phyloP scores from a whole-genome alignment of 1,140 invertebrate genomes.

The Hyphantria cunea region DNA sequence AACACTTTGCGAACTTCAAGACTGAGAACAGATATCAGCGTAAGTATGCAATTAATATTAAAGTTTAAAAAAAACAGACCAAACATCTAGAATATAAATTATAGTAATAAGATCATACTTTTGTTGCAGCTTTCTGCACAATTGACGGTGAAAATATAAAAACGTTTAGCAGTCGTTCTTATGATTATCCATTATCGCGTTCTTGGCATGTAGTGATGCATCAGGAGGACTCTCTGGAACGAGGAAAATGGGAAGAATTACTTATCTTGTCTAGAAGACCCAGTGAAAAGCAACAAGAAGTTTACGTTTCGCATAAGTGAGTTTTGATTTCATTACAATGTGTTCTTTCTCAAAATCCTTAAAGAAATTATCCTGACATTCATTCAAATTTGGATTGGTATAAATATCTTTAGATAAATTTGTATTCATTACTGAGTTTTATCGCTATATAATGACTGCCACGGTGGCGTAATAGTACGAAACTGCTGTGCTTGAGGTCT shows the following conservation, averaged over 20 bases:
- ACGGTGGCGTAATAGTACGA: no score
- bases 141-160: constrained; percentile 81
- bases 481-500: no score
- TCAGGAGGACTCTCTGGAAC: constrained; percentile 63
- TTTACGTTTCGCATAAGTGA: constrained; percentile 75
- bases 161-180: constrained; percentile 85
- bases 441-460: no score
- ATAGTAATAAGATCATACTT: neutral
- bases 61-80: constrained; percentile 4
- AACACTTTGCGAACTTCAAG: constrained; percentile 65
- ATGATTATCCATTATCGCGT: constrained; percentile 79
- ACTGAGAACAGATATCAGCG: constrained; percentile 65
- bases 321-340: no score
- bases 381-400: no score
- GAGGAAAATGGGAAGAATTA: constrained; percentile 50
- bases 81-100: neutral
- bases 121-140: constrained; percentile 82
- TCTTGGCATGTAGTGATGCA: constrained; percentile 85
- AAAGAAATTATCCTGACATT: no score
- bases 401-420: no score
- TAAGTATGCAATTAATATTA: constrained; percentile 55
- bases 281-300: constrained; percentile 52
- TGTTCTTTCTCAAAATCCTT: no score
- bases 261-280: constrained; percentile 61
- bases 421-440: no score